Evolutionary conservation across 2,113 vertebrate species (phyloP).

Genomic region (Pachypanchax playfairii): DNA sequence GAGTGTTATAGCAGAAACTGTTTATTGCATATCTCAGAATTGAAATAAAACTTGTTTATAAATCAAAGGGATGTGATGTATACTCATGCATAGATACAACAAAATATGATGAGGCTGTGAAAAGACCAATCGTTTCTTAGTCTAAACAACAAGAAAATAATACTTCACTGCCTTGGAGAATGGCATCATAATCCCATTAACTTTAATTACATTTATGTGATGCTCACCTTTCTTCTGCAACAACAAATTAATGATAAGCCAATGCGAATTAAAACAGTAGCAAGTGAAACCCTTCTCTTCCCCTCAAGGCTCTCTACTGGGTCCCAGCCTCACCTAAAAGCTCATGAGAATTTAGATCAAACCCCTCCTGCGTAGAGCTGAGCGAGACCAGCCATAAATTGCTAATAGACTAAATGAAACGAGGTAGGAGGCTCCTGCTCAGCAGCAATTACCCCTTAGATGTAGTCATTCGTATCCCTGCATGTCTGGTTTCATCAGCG

Average conservation of each 20-base stretch:
- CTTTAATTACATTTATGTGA: constrained; percentile 66
- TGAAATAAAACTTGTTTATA: too few relatives aligned
- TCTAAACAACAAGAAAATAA: constrained; percentile 28
- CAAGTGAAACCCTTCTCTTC: constrained; percentile 66
- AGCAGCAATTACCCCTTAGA: constrained; percentile 80
- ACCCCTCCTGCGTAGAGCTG: constrained; percentile 80
- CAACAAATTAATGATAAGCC: constrained; percentile 66
- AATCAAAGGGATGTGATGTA: neutral
- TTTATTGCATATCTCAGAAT: too few relatives aligned
- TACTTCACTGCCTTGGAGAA: constrained; percentile 36
- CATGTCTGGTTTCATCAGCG: constrained; percentile 81
- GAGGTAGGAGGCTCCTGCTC: constrained; percentile 83
- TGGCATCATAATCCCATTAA: constrained; percentile 62
- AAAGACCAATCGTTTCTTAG: constrained; percentile 24
- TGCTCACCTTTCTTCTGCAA: constrained; percentile 62
- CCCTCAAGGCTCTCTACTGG: constrained; percentile 65
- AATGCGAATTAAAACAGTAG: constrained; percentile 68
- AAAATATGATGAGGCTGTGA: constrained; percentile 14
- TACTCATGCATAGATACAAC: constrained; percentile 2
- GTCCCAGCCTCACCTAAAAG: constrained; percentile 71
- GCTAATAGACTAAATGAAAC: constrained; percentile 93
- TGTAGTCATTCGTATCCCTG: constrained; percentile 81
- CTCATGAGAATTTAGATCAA: constrained; percentile 80
- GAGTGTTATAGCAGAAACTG: constrained; percentile 6
- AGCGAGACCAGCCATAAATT: constrained; percentile 94